These are phyloP conservation scores for Anolis carolinensis DNA, from an alignment of 2,113 vertebrate genomes.

Conservation along the genomic window DNA sequence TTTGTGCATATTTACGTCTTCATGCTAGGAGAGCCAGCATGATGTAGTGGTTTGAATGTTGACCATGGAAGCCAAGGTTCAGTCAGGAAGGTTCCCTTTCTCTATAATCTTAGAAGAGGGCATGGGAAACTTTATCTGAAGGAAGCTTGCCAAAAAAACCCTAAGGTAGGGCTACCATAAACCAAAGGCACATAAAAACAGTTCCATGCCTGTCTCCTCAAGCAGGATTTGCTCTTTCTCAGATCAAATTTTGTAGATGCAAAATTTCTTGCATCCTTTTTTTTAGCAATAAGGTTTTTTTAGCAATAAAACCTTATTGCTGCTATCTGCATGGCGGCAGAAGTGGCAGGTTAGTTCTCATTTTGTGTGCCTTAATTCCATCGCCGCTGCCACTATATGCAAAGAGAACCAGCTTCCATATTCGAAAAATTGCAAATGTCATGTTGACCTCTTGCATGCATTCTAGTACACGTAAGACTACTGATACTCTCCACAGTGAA, in stretches of 20 bases:
- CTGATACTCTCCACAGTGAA: not conserved
- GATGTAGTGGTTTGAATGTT: no score
- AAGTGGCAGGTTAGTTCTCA: not conserved
- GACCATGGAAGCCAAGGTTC: no score
- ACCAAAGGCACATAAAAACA: no score
- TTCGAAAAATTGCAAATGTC: not conserved
- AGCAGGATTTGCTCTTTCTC: not conserved
- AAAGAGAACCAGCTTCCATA: not conserved
- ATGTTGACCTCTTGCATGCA: not conserved
- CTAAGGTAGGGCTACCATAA: no score
- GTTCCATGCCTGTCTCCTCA: not conserved
- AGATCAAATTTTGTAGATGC: not conserved
- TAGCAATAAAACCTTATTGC: not conserved
- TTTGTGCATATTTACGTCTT: not conserved
- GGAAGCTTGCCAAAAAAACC: no score
- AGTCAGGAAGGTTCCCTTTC: no score
- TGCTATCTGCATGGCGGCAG: not conserved
- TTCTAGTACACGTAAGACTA: not conserved
- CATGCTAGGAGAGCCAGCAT: no score
- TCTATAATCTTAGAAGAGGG: no score
- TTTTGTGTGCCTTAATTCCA: not conserved
- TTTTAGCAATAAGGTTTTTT: no score
- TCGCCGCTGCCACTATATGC: no score
- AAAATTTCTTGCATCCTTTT: not conserved
- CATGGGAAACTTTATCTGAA: no score